A percentile compares a stretch with the other conserved stretches of the same genome.
phyloP scores from a whole-genome alignment of 1,140 invertebrate species.

The Camponotus vicinus region DNA sequence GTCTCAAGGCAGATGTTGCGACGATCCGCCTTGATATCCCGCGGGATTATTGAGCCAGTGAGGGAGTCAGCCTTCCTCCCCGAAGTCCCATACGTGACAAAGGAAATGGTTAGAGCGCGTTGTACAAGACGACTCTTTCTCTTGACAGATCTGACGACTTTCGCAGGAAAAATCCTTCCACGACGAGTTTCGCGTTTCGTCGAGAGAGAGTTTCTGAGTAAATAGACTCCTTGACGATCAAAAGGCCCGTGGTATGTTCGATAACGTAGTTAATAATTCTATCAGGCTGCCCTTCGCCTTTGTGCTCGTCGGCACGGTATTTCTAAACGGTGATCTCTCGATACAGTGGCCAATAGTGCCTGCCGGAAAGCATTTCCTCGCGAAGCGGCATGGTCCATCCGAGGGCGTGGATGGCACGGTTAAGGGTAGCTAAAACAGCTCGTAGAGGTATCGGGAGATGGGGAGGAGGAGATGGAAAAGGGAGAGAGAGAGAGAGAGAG shows the following conservation, averaged over 20 bases:
- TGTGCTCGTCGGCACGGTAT: neutral
- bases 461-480: neutral
- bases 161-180: neutral
- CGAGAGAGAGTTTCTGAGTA: neutral
- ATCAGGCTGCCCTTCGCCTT: conserved; percentile 12
- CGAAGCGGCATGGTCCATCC: neutral
- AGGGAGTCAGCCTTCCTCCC: neutral
- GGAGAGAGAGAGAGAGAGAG: conserved; percentile 2
- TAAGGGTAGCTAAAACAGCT: conserved; percentile 62
- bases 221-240: conserved; percentile 1
- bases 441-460: conserved; percentile 18
- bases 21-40: conserved; percentile 50
- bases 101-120: neutral
- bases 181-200: neutral
- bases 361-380: conserved; percentile 29
- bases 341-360: conserved; percentile 40
- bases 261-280: conserved; percentile 46
- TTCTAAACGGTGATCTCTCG: conserved; percentile 45
- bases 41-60: conserved; percentile 34
- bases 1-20: conserved; percentile 60
- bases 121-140: neutral
- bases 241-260: neutral
- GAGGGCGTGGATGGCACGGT: conserved; percentile 49
- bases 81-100: conserved; percentile 20
- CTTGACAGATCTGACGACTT: neutral